phyloP scores from a whole-genome alignment of 2,888 invertebrate genomes.

The Orchesellides sinensis region DNA sequence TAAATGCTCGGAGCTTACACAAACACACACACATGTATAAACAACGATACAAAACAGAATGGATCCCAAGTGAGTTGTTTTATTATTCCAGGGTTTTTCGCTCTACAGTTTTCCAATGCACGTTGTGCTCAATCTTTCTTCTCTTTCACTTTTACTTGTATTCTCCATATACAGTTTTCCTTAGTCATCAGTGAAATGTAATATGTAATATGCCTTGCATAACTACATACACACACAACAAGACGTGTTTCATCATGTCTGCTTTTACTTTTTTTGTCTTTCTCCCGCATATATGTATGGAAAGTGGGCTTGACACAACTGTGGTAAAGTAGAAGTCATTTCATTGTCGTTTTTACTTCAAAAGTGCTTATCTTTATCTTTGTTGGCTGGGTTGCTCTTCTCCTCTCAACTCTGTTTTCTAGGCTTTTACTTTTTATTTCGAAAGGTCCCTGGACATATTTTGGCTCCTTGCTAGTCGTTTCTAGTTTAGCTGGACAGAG shows the following conservation, averaged over 20 bases:
- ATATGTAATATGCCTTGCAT: slow-evolving; percentile 2
- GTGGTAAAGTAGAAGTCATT: slow-evolving; percentile 1
- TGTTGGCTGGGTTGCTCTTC: slow-evolving; percentile 18
- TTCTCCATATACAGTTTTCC: too few species aligned
- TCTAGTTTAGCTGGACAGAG: not conserved
- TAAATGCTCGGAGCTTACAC: too few species aligned
- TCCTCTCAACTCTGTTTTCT: not conserved
- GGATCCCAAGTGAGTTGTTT: slow-evolving; percentile 62
- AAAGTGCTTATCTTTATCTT: slow-evolving; percentile 23
- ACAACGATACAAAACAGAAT: slow-evolving; percentile 34
- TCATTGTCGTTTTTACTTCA: slow-evolving; percentile 19
- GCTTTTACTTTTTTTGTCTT: not conserved
- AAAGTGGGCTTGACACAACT: not conserved
- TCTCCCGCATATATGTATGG: not conserved
- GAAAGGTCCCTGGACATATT: slow-evolving; percentile 23
- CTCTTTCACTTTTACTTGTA: not conserved
- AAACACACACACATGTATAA: not conserved
- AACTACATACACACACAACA: slow-evolving; percentile 15
- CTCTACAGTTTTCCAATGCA: not conserved
- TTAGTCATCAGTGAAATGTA: too few species aligned
- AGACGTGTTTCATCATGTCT: slow-evolving; percentile 22
- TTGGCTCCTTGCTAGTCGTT: slow-evolving; percentile 7
- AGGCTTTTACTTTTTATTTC: slow-evolving; percentile 9
- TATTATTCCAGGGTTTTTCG: slow-evolving; percentile 55
- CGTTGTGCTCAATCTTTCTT: slow-evolving; percentile 4